phyloP scores from a whole-genome alignment of 2,797 vertebrate genomes.

The Manis pentadactyla region DNA sequence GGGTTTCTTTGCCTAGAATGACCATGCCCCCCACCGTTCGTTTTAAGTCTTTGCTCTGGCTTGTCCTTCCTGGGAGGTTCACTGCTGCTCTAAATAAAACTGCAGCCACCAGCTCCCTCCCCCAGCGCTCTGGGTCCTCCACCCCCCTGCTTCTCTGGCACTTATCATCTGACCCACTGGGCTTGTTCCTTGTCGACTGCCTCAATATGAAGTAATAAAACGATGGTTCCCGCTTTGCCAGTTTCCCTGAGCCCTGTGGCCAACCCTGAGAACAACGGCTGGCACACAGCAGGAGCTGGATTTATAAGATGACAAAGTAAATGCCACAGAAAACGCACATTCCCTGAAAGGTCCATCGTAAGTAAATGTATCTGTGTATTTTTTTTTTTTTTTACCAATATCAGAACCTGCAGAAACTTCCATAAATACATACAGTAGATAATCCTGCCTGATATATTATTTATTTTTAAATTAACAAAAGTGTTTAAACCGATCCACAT shows the following conservation, averaged over 20 bases:
- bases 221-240: neutral
- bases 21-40: neutral
- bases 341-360: neutral
- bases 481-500: neutral
- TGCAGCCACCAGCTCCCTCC: neutral
- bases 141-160: no score
- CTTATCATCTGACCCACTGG: rapidly evolving
- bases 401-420: neutral
- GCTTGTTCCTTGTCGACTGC: neutral
- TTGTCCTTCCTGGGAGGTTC: neutral
- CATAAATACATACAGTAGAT: neutral
- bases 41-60: no score
- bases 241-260: no score
- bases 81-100: neutral
- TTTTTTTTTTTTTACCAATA: neutral
- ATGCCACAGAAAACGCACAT: neutral
- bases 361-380: neutral
- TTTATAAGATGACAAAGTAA: neutral
- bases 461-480: neutral
- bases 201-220: neutral
- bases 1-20: neutral
- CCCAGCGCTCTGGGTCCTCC: neutral
- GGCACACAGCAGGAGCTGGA: neutral
- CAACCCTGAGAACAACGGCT: neutral
- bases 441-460: neutral